A percentile compares a stretch with the other conserved stretches of the same genome.
Evolutionary conservation across 2,888 invertebrate genomes (phyloP).

Genomic region (Strigamia maritima): DNA sequence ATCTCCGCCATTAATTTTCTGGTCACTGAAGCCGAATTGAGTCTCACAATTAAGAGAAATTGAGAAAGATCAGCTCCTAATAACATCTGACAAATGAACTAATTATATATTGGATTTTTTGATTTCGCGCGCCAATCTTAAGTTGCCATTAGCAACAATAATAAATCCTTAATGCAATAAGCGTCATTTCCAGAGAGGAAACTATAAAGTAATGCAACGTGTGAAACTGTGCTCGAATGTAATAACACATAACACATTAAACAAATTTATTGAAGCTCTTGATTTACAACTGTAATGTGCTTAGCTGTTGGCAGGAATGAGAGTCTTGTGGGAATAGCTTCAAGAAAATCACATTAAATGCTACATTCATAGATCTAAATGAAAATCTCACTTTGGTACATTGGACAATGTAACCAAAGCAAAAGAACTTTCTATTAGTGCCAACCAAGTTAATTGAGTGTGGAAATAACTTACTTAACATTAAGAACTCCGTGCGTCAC

Average conservation of each 20-base stretch:
- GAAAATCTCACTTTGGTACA: conserved; percentile 6
- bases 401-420: not conserved
- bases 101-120: not conserved
- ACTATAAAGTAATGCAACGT: not conserved
- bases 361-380: conserved; percentile 5
- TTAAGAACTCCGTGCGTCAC: not conserved
- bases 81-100: not conserved
- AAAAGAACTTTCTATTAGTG: not conserved
- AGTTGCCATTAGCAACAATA: not conserved
- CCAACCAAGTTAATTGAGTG: conserved; percentile 7
- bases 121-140: not conserved
- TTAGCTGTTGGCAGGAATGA: not conserved
- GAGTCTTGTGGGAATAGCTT: not conserved
- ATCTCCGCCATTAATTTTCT: not conserved
- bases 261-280: conserved; percentile 15
- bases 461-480: conserved; percentile 10
- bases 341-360: conserved; percentile 15
- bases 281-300: conserved; percentile 5
- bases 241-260: conserved; percentile 3
- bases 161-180: not conserved
- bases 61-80: not conserved
- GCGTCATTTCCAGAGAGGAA: not conserved
- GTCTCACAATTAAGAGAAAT: not conserved
- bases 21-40: not conserved
- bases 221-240: not conserved